A percentile compares a stretch with the other conserved stretches of the same genome.
These are phyloP conservation scores for Gymnobelideus leadbeateri DNA, from an alignment of 2,113 vertebrate species.

Conservation along the genomic window DNA sequence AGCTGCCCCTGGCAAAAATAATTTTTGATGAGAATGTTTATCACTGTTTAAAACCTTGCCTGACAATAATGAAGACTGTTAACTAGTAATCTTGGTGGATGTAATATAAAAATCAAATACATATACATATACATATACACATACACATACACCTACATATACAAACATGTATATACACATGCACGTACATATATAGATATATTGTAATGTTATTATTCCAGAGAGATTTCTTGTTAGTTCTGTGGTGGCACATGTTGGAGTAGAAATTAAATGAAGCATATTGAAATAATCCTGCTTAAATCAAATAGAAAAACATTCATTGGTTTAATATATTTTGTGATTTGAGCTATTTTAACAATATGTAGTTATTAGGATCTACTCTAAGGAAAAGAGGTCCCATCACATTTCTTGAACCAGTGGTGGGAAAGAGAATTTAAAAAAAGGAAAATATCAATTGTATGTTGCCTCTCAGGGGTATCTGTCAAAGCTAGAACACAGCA, in stretches of 20 bases:
- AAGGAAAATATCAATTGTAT: not conserved
- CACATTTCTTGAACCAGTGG: not conserved
- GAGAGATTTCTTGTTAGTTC: not conserved
- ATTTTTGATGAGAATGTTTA: not conserved
- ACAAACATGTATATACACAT: too few species aligned
- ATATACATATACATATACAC: too few species aligned
- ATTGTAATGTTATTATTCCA: not conserved
- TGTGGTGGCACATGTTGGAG: not conserved
- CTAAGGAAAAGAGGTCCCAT: not conserved
- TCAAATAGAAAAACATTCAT: not conserved
- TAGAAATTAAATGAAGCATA: not conserved
- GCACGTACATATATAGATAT: too few species aligned
- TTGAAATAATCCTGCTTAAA: not conserved
- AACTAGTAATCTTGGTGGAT: not conserved
- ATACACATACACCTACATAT: too few species aligned
- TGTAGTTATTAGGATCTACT: not conserved
- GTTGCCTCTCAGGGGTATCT: not conserved
- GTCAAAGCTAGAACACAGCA: not conserved
- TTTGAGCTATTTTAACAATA: not conserved
- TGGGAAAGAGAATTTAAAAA: not conserved
- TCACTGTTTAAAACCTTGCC: not conserved
- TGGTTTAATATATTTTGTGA: not conserved
- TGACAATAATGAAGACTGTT: not conserved
- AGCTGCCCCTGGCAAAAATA: too few species aligned
- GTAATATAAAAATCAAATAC: too few species aligned